Evolutionary conservation across 2,888 invertebrate genomes (phyloP), one percentile per base, ranked within the genome.

Genomic region (Maniola hyperantus): DNA sequence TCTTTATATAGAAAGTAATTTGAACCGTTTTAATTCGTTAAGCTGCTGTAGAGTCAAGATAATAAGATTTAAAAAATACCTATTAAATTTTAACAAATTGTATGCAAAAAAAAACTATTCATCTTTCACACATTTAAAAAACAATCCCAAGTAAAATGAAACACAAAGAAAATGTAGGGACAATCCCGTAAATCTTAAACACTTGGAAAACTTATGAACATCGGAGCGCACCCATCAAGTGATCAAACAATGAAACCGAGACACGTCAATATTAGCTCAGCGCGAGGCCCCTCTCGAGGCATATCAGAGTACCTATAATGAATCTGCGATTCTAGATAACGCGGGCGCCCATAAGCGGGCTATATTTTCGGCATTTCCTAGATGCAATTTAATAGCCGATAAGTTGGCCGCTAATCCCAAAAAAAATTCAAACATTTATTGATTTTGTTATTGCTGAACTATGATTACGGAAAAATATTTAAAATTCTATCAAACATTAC

Each of bases 181-280:
- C 81, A 83, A 71, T 76, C 76, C 79, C 75, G 48, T 15, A 26
- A 33, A 8, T 6, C 11, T 5, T 6, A 7, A 20, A 18, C 18
- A 44, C 42, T n/a, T 62, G 62, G 62, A 33, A 26, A 62, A n/a
- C 51, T 39, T 54, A 53, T 76, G 74, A 69, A 78, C 76, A 72
- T 74, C 81, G 80, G 78, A 81, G 81, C 81, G 78, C 83, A 83
- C 88, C 85, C 86, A 89, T 88, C 87, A 84, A 82, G 78, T 76
- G 77, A 73, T 83, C 86, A 88, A 87, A 89, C 88, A 86, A 75
- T 83, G 81, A 83, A 80, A 83, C 79, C 74, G 80, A 83, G 80
- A 81, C 76, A 74, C 77, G 85, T 85, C 85, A 86, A 87, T 87
- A 85, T 85, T 83, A 74, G 67, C 74, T 70, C 66, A 71, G 64